These are phyloP conservation scores for Otocyon megalotis DNA, from an alignment of 2,113 vertebrate species.

Conservation along the genomic window DNA sequence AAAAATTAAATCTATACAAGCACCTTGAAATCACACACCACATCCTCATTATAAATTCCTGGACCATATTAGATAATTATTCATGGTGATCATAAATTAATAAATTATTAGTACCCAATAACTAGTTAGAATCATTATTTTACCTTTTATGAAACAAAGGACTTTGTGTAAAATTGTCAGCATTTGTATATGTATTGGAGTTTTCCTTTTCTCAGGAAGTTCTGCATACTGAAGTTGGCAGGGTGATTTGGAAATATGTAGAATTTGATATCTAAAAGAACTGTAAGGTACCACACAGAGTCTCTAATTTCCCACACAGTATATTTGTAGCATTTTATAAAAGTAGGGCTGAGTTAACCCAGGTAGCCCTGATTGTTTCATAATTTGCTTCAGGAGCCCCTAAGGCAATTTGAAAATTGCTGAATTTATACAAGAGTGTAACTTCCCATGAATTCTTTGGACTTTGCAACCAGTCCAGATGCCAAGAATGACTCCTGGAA, in stretches of 20 bases:
- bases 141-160: background rate
- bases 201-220: background rate
- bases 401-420: background rate
- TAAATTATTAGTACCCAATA: background rate
- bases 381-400: background rate
- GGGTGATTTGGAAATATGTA: background rate
- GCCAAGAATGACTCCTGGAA: background rate
- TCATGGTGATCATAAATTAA: background rate
- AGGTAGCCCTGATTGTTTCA: background rate
- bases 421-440: background rate
- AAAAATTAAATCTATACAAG: background rate
- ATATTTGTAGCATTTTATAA: slow-evolving; percentile 8
- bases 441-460: background rate
- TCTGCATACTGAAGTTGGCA: background rate
- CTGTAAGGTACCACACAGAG: background rate
- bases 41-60: background rate
- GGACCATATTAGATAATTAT: background rate
- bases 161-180: background rate
- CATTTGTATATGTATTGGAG: background rate
- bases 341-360: background rate
- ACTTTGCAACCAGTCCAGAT: background rate
- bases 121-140: background rate
- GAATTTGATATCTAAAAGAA: background rate
- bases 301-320: background rate
- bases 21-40: background rate